These are phyloP conservation scores for Caradrina clavipalpis DNA, from an alignment of 2,888 invertebrate species.

Conservation along the genomic window DNA sequence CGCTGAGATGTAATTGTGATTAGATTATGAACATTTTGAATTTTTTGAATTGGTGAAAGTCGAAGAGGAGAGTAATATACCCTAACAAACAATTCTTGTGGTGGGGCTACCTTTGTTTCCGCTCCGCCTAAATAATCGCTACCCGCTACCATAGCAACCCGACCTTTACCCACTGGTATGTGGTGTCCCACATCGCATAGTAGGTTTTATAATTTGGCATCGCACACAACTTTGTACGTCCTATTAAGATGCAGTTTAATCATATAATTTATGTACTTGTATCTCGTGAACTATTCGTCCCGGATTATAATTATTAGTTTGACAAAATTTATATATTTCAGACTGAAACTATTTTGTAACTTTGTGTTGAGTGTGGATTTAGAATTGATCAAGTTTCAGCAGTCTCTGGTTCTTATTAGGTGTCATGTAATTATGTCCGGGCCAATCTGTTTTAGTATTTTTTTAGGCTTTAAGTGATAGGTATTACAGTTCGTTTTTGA, in stretches of 20 bases:
- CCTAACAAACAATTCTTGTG: background rate
- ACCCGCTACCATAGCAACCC: slow-evolving; percentile 28
- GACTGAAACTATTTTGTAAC: slow-evolving; percentile 35
- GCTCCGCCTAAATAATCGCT: background rate
- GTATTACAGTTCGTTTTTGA: too few relatives aligned
- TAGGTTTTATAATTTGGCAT: slow-evolving; percentile 67
- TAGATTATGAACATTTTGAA: too few relatives aligned
- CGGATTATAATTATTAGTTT: slow-evolving; percentile 46
- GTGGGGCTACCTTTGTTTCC: background rate
- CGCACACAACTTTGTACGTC: slow-evolving; percentile 52
- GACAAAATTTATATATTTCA: slow-evolving; percentile 30
- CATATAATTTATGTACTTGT: slow-evolving; percentile 46
- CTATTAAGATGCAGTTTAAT: slow-evolving; percentile 65
- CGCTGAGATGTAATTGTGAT: too few relatives aligned
- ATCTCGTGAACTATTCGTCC: slow-evolving; percentile 24
- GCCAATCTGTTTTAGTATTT: too few relatives aligned
- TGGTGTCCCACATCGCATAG: slow-evolving; percentile 50
- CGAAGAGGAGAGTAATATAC: background rate
- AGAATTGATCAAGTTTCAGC: slow-evolving; percentile 7
- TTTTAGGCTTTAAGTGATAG: too few relatives aligned
- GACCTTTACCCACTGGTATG: slow-evolving; percentile 42
- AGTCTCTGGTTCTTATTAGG: background rate
- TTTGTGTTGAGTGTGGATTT: slow-evolving; percentile 2
- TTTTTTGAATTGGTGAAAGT: too few relatives aligned
- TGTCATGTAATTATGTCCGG: background rate